These are phyloP conservation scores for Scaeva pyrastri DNA, from an alignment of 2,888 invertebrate genomes.

Conservation along the genomic window DNA sequence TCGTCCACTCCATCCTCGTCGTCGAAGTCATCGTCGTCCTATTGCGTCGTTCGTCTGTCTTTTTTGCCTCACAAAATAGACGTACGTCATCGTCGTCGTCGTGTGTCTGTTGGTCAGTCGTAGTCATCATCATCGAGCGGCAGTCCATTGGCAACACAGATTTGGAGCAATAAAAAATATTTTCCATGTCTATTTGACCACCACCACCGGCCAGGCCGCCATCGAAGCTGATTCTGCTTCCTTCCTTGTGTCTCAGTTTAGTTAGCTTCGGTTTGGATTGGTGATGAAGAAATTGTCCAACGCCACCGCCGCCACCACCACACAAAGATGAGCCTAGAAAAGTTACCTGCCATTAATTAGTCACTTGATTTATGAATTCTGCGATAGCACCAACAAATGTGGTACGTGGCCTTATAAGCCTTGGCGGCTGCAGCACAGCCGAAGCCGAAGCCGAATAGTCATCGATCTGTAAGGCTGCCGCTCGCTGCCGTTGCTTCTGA, in stretches of 20 bases:
- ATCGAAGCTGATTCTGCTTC: constrained; percentile 33
- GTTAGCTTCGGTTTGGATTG: constrained; percentile 30
- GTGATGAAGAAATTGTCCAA: constrained; percentile 75
- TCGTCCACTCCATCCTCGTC: constrained; percentile 59
- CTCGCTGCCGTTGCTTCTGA: constrained; percentile 30
- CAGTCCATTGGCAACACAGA: constrained; percentile 64
- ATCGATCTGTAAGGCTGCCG: constrained; percentile 73
- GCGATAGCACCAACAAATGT: constrained; percentile 77
- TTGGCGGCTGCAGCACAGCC: too few relatives aligned
- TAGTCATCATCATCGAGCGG: neutral
- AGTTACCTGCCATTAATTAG: constrained; percentile 78
- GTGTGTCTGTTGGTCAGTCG: neutral
- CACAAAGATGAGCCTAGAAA: constrained; percentile 63
- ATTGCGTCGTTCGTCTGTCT: neutral
- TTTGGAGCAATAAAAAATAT: constrained; percentile 73
- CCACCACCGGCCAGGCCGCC: constrained; percentile 17
- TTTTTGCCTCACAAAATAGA: neutral
- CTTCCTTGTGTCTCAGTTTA: constrained; percentile 38
- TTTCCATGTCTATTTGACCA: constrained; percentile 66
- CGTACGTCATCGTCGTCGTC: constrained; percentile 19
- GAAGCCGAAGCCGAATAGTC: constrained; percentile 72
- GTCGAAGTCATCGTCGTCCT: constrained; percentile 28
- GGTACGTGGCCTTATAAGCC: constrained; percentile 76
- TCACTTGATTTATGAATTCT: constrained; percentile 78
- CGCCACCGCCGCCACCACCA: constrained; percentile 67